Conservation (phyloP, 2,888 invertebrate species). For the Theristus sp. region DNA sequence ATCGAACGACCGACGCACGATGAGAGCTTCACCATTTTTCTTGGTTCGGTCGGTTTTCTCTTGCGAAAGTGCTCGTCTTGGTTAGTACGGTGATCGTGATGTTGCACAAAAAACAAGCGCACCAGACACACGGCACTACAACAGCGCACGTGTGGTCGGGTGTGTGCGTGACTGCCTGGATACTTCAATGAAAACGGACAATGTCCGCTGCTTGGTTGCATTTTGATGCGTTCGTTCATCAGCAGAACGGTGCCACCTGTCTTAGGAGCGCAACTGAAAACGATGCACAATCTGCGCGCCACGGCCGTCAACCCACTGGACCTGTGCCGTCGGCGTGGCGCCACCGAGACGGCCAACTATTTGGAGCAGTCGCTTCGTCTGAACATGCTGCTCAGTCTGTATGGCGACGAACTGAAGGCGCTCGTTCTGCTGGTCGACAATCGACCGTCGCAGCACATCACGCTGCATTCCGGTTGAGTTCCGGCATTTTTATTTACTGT, state of each 20-base stretch:
- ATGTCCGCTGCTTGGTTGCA: too few relatives aligned
- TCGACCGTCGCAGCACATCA: slow-evolving; percentile 31
- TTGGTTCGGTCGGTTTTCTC: neutral
- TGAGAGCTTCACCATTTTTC: slow-evolving; percentile 1
- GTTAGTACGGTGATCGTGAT: too few relatives aligned
- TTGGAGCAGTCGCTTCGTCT: slow-evolving; percentile 47
- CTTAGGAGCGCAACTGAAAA: slow-evolving; percentile 75
- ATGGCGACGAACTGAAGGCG: slow-evolving; percentile 72
- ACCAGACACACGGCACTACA: too few relatives aligned
- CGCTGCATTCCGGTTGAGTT: neutral
- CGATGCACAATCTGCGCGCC: slow-evolving; percentile 89
- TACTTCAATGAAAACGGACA: too few relatives aligned
- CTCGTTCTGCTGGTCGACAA: slow-evolving; percentile 61
- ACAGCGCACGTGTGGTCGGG: too few relatives aligned
- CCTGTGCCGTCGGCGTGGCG: slow-evolving; percentile 6
- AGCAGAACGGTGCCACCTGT: neutral
- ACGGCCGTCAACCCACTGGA: slow-evolving; percentile 49
- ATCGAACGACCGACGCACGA: too few relatives aligned
- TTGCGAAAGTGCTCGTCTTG: too few relatives aligned
- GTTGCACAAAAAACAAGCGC: too few relatives aligned
- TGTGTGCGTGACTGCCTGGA: too few relatives aligned
- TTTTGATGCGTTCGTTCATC: neutral
- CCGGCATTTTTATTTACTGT: neutral
- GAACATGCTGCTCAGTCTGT: slow-evolving; percentile 78
- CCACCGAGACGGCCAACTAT: neutral